phyloP scores from a whole-genome alignment of 2,888 invertebrate genomes.

The Euclidia mi region DNA sequence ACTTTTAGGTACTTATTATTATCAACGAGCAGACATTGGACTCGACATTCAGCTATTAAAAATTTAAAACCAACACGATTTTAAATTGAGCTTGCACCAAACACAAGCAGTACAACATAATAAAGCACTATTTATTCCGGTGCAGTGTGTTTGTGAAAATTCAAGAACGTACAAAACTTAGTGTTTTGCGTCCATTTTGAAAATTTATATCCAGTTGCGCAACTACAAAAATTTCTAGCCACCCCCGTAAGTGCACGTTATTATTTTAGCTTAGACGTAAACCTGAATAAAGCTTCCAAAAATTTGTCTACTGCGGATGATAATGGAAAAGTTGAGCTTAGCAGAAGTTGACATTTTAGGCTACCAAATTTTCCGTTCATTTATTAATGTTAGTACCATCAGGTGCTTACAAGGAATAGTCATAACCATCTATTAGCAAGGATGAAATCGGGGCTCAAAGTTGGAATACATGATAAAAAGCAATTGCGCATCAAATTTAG shows the following conservation, averaged over 20 bases:
- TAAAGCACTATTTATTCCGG: constrained; percentile 57
- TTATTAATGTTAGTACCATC: too few species aligned
- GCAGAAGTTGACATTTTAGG: too few species aligned
- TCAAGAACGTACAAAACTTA: constrained; percentile 52
- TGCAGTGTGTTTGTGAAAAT: constrained; percentile 65
- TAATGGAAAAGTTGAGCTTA: too few species aligned
- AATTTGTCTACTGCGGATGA: neutral
- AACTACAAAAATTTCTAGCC: constrained; percentile 44
- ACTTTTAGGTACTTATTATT: too few species aligned
- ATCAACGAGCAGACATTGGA: constrained; percentile 15
- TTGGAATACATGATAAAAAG: too few species aligned
- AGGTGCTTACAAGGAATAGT: too few species aligned
- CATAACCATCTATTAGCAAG: too few species aligned
- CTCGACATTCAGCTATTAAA: constrained; percentile 5
- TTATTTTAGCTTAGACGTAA: constrained; percentile 39
- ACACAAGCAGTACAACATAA: constrained; percentile 13
- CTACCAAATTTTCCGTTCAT: too few species aligned
- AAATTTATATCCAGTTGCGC: constrained; percentile 53
- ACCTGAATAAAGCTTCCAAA: constrained; percentile 26
- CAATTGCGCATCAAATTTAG: too few species aligned
- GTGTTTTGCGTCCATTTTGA: constrained; percentile 51
- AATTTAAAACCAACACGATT: constrained; percentile 7
- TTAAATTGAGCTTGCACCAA: constrained; percentile 1
- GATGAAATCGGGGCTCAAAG: too few species aligned
- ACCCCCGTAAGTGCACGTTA: constrained; percentile 30